These are phyloP conservation scores for Phacellophora camtschatica DNA, from an alignment of 30 jellyfish, hydroid and myxozoan genomes.

Conservation along the genomic window DNA sequence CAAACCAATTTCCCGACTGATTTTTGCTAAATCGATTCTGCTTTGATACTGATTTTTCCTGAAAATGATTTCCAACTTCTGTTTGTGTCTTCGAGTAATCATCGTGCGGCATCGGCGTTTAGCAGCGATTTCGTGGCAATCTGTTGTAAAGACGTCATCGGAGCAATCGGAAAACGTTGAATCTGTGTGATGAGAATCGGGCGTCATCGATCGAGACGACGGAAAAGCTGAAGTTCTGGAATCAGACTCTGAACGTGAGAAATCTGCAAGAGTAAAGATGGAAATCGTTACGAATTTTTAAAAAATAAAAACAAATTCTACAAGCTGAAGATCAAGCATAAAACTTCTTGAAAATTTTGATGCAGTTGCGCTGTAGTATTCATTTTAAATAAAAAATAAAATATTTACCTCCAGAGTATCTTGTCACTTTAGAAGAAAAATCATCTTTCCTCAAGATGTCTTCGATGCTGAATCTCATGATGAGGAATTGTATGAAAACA, in stretches of 20 bases:
- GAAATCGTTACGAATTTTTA: no score
- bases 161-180: slow-evolving; percentile 36
- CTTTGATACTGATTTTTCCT: slow-evolving; percentile 40
- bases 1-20: slow-evolving; percentile 49
- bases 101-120: slow-evolving; percentile 28
- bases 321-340: no score
- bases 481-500: not conserved
- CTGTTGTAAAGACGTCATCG: slow-evolving; percentile 32
- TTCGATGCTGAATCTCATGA: slow-evolving; percentile 68
- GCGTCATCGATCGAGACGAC: not conserved
- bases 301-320: no score
- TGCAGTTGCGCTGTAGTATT: no score
- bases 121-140: not conserved
- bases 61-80: slow-evolving; percentile 44
- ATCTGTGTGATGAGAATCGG: slow-evolving; percentile 44
- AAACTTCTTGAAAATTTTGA: no score
- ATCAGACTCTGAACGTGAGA: slow-evolving; percentile 16
- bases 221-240: not conserved
- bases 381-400: no score
- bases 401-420: not conserved
- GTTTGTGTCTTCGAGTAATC: slow-evolving; percentile 31
- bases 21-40: slow-evolving; percentile 18
- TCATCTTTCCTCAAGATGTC: slow-evolving; percentile 49
- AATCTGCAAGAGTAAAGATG: not conserved
- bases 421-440: not conserved